These are phyloP conservation scores for Stichodactyla helianthus DNA, from an alignment of 64 coral and sea anemone genomes.

Conservation along the genomic window DNA sequence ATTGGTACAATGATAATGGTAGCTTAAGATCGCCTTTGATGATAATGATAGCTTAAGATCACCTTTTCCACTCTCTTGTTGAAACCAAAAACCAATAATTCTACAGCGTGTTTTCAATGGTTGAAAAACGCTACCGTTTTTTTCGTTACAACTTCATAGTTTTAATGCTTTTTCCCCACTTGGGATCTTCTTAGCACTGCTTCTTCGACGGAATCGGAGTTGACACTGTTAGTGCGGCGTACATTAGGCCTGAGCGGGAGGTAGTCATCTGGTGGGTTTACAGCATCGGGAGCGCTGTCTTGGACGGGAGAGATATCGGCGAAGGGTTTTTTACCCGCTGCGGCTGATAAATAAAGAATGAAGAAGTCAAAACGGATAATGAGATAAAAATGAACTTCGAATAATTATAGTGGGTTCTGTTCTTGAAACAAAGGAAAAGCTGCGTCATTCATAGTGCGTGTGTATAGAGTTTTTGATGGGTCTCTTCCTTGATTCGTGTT, in stretches of 20 bases:
- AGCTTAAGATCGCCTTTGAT: neutral
- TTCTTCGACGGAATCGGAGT: constrained; percentile 3
- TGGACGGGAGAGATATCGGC: neutral
- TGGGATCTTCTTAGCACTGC: constrained; percentile 15
- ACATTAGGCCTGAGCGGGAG: neutral
- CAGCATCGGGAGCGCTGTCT: constrained; percentile 1
- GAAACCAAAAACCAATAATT: neutral
- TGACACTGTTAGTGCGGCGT: neutral
- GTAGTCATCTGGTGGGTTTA: constrained; percentile 1
- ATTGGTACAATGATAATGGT: constrained; percentile 1
- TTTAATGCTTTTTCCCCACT: neutral
- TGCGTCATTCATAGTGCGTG: no score
- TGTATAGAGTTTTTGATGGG: no score
- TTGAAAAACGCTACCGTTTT: neutral
- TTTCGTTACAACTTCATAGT: neutral
- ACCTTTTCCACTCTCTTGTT: neutral
- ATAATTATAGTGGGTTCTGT: no score
- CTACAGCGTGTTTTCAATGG: neutral
- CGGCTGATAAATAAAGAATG: neutral
- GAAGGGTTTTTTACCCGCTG: neutral
- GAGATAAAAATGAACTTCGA: no score
- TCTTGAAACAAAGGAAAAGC: no score
- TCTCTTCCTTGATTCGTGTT: no score
- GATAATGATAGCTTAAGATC: neutral
- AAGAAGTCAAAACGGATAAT: neutral